Base-by-base conservation (phyloP, 2,888 invertebrate species). In the Morpho deidamia region DNA sequence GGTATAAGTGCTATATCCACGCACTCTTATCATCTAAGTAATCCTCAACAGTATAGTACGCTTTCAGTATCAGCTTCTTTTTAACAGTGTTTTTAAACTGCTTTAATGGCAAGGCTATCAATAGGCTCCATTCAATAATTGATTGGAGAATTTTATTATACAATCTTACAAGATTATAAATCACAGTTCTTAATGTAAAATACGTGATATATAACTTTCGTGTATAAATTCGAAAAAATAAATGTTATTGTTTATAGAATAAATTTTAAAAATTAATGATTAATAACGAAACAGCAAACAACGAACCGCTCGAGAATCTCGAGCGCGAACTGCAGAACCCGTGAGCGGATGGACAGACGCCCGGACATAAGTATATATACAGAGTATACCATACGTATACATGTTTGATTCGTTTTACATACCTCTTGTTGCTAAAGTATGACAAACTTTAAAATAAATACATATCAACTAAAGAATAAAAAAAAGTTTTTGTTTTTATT, bases 261-360 rank as follows among this genome's bases (percentile, higher is more conserved):
- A 37, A 37, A 7, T 10, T 37, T 7, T 1, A 11, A 39, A 5
- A 39, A n/a, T 23, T 1, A 23, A 23, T 23, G 3, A 45, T 43
- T 56, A 56, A 41, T 56, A 54, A 51, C 39, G 63, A 74, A 71
- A 72, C 81, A 89, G 90, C 83, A 0, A 90, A 88, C 83, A 84
- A 90, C 81, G 90, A 90, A 76, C 88, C 90, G 57, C 72, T 89
- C 63, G 90, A 90, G 78, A 90, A 87, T 65, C 79, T 90, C 61
- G 90, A 90, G 62, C 81, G 87, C 7, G 90, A 90, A 54, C 73
- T 90, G 72, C 87, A 83, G 68, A 78, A 78, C 74, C 69, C 78
- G 70, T 87, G 86, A 70, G 62, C 67, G 67, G 50, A 55, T 34
- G 45, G 45, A 53, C 56, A 44, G 57, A 59, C 58, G 55, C 43